A percentile compares a stretch with the other conserved stretches of the same genome.
These are phyloP conservation scores for Poeciliopsis occidentalis DNA, from an alignment of 2,113 vertebrate genomes.

Conservation along the genomic window DNA sequence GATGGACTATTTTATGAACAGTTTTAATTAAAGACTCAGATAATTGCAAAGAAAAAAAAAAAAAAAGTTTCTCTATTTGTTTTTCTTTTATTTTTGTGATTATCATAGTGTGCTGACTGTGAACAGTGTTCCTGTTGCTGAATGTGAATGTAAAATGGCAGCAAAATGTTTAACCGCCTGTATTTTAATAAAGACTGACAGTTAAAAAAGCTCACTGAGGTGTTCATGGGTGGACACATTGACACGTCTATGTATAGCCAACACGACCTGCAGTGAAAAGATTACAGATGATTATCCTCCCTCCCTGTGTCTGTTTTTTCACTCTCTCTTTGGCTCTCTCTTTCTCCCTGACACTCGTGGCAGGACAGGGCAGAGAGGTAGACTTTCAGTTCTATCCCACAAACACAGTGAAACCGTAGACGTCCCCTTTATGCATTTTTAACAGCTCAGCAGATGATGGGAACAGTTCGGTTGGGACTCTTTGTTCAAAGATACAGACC, in stretches of 20 bases:
- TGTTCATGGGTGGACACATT: conserved; percentile 30
- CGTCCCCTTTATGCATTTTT: conserved; percentile 76
- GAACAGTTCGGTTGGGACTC: conserved; percentile 70
- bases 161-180: conserved; percentile 3
- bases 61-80: background rate
- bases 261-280: conserved; percentile 66
- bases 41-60: background rate
- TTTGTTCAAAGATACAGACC: conserved; percentile 70
- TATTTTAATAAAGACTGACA: conserved; percentile 70
- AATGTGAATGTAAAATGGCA: conserved; percentile 43
- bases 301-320: conserved; percentile 19
- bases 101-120: conserved; percentile 26
- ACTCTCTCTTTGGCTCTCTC: conserved; percentile 26
- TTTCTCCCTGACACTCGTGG: conserved; percentile 45
- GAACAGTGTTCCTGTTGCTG: conserved; percentile 25
- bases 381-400: conserved; percentile 59
- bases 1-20: conserved; percentile 19
- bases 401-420: conserved; percentile 71
- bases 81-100: conserved; percentile 8
- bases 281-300: conserved; percentile 78
- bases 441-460: conserved; percentile 80
- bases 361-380: conserved; percentile 55
- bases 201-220: conserved; percentile 24
- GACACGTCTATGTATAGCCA: conserved; percentile 69
- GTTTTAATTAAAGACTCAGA: conserved; percentile 4